These are phyloP conservation scores for Drosophila limbata DNA, from an alignment of 2,888 invertebrate species.

Conservation along the genomic window DNA sequence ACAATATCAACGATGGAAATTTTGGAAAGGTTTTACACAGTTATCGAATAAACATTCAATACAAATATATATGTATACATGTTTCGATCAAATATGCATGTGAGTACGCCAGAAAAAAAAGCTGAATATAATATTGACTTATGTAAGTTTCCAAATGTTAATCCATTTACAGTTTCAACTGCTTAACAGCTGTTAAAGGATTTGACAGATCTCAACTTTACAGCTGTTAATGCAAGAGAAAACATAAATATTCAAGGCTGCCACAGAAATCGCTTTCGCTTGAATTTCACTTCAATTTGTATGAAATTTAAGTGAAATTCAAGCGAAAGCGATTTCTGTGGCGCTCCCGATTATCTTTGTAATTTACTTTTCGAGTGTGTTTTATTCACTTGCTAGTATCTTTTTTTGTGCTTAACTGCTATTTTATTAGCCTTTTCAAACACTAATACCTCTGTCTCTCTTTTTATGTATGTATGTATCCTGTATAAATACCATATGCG, in stretches of 20 bases:
- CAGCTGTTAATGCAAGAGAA: slow-evolving; percentile 5
- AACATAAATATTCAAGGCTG: slow-evolving; percentile 10
- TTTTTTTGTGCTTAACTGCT: slow-evolving; percentile 47
- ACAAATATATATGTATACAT: slow-evolving; percentile 6
- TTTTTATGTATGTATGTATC: slow-evolving; percentile 20
- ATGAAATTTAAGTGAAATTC: too few relatives aligned
- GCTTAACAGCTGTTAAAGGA: slow-evolving; percentile 22
- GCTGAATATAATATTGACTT: slow-evolving; percentile 28
- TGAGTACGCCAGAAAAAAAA: slow-evolving; percentile 12
- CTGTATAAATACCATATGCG: slow-evolving; percentile 13
- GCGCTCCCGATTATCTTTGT: not conserved
- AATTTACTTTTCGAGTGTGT: not conserved
- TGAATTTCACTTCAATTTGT: too few relatives aligned
- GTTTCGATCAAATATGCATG: slow-evolving; percentile 4
- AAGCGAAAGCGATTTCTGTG: too few relatives aligned
- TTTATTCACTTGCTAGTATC: slow-evolving; percentile 8
- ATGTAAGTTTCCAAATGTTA: slow-evolving; percentile 6
- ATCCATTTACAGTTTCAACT: slow-evolving; percentile 9
- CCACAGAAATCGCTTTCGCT: not conserved
- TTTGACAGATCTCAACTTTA: too few relatives aligned
- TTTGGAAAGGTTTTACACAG: slow-evolving; percentile 12
- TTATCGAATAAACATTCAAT: slow-evolving; percentile 1
- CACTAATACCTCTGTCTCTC: not conserved
- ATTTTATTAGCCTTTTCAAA: slow-evolving; percentile 28
- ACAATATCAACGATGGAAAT: slow-evolving; percentile 17